These are phyloP conservation scores for Miniopterus natalensis DNA, from an alignment of 2,113 vertebrate genomes.

Conservation along the genomic window DNA sequence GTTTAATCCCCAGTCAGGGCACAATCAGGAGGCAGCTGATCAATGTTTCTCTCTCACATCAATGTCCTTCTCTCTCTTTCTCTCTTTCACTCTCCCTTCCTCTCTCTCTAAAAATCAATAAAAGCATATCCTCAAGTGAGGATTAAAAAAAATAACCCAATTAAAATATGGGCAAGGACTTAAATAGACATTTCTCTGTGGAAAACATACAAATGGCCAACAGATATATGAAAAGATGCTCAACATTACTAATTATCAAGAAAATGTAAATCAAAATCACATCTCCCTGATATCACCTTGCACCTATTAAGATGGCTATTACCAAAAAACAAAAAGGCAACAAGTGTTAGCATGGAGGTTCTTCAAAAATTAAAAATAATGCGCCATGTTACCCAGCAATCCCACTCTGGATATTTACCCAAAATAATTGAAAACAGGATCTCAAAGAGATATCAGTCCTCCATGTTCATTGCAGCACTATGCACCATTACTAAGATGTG, in stretches of 20 bases:
- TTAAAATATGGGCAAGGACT: background rate
- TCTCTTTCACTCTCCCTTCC: no score
- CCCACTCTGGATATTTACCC: background rate
- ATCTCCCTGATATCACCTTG: background rate
- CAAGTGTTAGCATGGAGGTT: background rate
- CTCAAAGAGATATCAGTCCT: background rate
- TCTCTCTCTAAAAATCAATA: no score
- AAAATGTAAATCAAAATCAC: background rate
- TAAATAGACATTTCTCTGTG: background rate
- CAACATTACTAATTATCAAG: background rate
- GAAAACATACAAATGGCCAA: background rate
- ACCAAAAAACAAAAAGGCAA: background rate
- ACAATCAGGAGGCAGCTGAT: no score
- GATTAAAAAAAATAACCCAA: background rate
- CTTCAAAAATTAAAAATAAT: conserved; percentile 4
- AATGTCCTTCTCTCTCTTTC: no score
- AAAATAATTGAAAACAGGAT: background rate
- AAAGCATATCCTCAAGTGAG: no score
- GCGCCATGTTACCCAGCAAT: background rate
- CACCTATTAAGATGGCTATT: background rate
- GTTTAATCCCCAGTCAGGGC: no score
- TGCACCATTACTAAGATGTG: background rate
- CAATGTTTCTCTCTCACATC: no score
- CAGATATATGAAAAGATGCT: background rate
- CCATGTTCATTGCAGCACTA: background rate